phyloP scores from a whole-genome alignment of 2,797 vertebrate genomes.

The Bovichtus variegatus region DNA sequence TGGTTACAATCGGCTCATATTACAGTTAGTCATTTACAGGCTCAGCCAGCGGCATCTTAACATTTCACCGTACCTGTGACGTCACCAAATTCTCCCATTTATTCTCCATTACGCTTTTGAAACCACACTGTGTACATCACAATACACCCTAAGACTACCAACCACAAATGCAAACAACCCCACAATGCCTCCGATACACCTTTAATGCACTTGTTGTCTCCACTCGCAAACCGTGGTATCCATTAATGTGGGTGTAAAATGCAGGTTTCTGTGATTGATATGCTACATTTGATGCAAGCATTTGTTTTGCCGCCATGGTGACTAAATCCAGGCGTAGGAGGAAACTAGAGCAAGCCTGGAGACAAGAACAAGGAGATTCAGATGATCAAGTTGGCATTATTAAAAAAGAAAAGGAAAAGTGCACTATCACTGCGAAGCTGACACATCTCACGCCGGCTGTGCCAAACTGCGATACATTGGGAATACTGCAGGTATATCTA shows the following conservation, averaged over 20 bases:
- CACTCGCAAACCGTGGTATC: constrained; percentile 54
- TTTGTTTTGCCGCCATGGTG: constrained; percentile 80
- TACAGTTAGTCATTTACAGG: constrained; percentile 50
- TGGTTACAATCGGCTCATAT: constrained; percentile 53
- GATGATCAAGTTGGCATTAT: constrained; percentile 53
- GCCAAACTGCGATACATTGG: constrained; percentile 1
- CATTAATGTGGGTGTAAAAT: constrained; percentile 71
- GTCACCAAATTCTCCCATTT: constrained; percentile 63
- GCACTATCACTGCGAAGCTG: constrained; percentile 18
- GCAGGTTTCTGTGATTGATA: constrained; percentile 51
- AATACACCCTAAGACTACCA: constrained; percentile 62
- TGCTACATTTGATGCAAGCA: constrained; percentile 59
- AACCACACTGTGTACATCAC: constrained; percentile 74
- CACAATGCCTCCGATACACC: constrained; percentile 45
- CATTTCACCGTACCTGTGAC: constrained; percentile 60
- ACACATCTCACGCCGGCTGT: background rate
- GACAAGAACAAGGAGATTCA: constrained; percentile 59
- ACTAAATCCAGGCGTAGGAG: constrained; percentile 66
- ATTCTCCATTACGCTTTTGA: constrained; percentile 61
- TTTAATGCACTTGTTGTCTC: constrained; percentile 70
- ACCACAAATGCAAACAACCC: constrained; percentile 73
- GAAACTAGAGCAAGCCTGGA: constrained; percentile 58
- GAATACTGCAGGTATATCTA: constrained; percentile 26
- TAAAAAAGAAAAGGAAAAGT: constrained; percentile 36
- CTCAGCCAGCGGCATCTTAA: constrained; percentile 37